Evolutionary conservation across 2,797 vertebrate genomes (phyloP).

Genomic region (Anguilla megastoma): DNA sequence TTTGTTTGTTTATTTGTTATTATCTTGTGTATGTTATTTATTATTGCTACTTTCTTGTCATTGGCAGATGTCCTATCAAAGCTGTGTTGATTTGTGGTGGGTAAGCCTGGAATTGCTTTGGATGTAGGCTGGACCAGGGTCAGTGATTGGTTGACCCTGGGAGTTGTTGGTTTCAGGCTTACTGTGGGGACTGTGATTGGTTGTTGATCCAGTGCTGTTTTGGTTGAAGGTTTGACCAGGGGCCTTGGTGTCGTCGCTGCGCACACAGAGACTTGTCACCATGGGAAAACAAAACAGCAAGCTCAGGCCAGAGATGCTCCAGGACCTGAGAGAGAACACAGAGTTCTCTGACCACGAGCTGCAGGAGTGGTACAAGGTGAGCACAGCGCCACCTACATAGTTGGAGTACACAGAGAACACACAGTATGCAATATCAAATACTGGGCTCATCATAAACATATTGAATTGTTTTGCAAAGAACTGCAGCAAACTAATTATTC

Average conservation of each 20-base stretch:
- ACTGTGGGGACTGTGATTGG: slow-evolving; percentile 54
- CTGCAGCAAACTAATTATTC: not conserved
- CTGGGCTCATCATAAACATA: not conserved
- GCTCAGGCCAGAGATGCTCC: slow-evolving; percentile 80
- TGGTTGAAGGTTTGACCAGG: slow-evolving; percentile 68
- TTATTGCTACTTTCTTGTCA: slow-evolving; percentile 4
- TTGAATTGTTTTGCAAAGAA: not conserved
- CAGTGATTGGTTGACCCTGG: slow-evolving; percentile 27
- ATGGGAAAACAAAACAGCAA: slow-evolving; percentile 88
- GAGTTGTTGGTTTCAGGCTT: slow-evolving; percentile 62
- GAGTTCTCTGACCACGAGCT: slow-evolving; percentile 83
- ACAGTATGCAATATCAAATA: not conserved
- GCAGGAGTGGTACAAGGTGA: slow-evolving; percentile 84
- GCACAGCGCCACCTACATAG: not conserved
- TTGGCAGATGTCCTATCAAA: not conserved
- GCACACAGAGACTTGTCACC: slow-evolving; percentile 56
- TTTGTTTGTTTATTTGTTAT: not conserved
- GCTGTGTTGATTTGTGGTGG: not conserved
- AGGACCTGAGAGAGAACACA: slow-evolving; percentile 81
- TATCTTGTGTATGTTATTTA: not conserved
- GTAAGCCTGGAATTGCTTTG: not conserved
- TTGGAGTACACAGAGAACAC: not conserved
- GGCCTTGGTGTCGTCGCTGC: slow-evolving; percentile 54
- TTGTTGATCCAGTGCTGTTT: slow-evolving; percentile 22
- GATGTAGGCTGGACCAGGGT: not conserved